Percentiles rank a stretch among this genome's conserved stretches.
Evolutionary conservation across 1,140 invertebrate genomes (phyloP).

Genomic region (Heliconius himera): DNA sequence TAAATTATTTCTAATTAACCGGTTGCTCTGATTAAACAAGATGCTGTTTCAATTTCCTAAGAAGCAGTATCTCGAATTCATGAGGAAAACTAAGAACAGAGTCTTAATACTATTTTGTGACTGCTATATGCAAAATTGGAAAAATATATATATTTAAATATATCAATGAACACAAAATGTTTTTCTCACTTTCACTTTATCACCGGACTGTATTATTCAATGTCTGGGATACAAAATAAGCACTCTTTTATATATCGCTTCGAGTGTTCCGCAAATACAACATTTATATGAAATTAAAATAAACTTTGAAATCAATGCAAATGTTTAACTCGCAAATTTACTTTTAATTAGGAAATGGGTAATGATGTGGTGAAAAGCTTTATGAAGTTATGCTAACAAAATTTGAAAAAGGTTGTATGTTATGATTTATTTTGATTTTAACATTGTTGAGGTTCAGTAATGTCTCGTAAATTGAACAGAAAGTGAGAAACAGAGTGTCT

Average conservation of each 20-base stretch:
- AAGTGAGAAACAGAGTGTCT: too few species aligned
- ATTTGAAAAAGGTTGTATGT: not conserved
- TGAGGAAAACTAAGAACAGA: too few species aligned
- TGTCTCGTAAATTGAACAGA: too few species aligned
- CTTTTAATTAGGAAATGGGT: constrained; percentile 3
- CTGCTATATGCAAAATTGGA: too few species aligned
- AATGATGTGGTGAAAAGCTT: not conserved
- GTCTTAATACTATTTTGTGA: too few species aligned
- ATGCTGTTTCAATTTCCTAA: too few species aligned
- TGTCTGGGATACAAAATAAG: constrained; percentile 3
- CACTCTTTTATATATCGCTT: constrained; percentile 7
- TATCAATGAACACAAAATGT: too few species aligned
- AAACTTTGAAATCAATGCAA: constrained; percentile 4
- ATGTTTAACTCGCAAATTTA: constrained; percentile 1
- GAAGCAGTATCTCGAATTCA: too few species aligned
- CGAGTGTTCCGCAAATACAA: constrained; percentile 17
- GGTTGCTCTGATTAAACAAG: too few species aligned
- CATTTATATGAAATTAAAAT: constrained; percentile 11
- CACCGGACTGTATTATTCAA: not conserved
- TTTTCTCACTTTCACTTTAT: not conserved
- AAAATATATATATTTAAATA: too few species aligned
- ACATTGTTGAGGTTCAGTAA: not conserved
- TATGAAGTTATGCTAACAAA: not conserved
- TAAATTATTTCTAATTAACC: too few species aligned
- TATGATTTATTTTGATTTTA: not conserved